Base-by-base conservation (phyloP, 2,113 vertebrate species). In the Myocastor coypus region DNA sequence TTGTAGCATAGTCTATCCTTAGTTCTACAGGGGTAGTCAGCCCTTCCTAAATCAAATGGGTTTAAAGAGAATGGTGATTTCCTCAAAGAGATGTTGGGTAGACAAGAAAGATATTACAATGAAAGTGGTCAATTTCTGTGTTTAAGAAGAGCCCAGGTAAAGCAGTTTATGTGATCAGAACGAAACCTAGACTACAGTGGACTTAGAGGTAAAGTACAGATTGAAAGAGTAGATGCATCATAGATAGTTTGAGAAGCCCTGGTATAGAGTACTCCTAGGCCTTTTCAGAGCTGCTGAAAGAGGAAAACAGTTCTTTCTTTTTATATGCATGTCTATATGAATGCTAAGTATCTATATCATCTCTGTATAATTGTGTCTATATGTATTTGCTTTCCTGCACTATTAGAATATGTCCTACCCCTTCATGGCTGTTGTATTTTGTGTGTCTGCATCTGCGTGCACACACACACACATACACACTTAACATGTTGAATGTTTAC, bases 261-360 rank as follows among this genome's bases (percentile, higher is more conserved):
- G 9, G 22, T 52, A 0, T 26, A 37, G 71, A 83, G 24, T 20
- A 52, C 5, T 64, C 12, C 20, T 66, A 73, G 19, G 26, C 71
- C 86, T 91, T 55, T 34, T 19, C 37, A 89, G 82, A 16, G 71
- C 4, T 94, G 42, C 78, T 59, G 40, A 68, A 96, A 73, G 75
- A 46, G 71, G 59, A 92, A 64, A 19, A 0, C 40, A 42, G 13
- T 4, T 63, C 16, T 89, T 91, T 85, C 34, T 61, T 85, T 94
- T 14, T 5, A 10, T 37, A 17, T 66, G 46, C 87, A 30, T 63
- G 3, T 16, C 16, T 66, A 19, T 34, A 13, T 64, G 6, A 57
- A 32, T n/a, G 26, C 40, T 28, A 83, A 26, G 37, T 5, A 22
- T 37, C 30, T 71, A 34, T 32, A 46, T n/a, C 46, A 34, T 42